Evolutionary conservation across 2,888 invertebrate genomes (phyloP).

Genomic region (Leucophenga montana): DNA sequence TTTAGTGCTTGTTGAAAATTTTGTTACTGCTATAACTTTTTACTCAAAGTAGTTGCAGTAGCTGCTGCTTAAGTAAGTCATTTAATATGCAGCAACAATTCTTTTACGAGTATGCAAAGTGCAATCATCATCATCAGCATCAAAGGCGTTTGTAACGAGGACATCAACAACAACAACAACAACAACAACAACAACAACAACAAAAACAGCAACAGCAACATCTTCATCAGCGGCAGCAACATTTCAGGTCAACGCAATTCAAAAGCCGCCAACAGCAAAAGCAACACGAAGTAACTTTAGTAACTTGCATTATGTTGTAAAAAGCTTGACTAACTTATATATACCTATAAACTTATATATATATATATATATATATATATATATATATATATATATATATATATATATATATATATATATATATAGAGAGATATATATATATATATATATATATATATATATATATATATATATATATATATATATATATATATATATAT

Average conservation of each 20-base stretch:
- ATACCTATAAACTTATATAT: too few relatives aligned
- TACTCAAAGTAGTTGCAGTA: background rate
- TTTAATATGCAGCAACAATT: background rate
- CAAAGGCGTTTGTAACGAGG: background rate
- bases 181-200: slow-evolving; percentile 4
- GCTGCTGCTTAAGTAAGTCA: too few relatives aligned
- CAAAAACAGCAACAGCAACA: background rate
- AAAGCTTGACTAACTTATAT: background rate
- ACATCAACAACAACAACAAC: background rate
- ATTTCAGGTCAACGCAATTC: background rate
- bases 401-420: too few relatives aligned
- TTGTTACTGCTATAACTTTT: too few relatives aligned
- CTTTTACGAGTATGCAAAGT: slow-evolving; percentile 6
- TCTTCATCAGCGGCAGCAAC: background rate
- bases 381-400: too few relatives aligned
- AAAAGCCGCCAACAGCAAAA: background rate
- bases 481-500: too few relatives aligned
- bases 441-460: too few relatives aligned
- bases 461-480: too few relatives aligned
- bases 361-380: too few relatives aligned
- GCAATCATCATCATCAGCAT: slow-evolving; percentile 10
- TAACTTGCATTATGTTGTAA: slow-evolving; percentile 2
- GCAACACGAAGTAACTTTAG: background rate
- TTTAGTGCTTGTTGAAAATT: too few relatives aligned
- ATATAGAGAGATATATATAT: too few relatives aligned